Evolutionary conservation across 2,888 invertebrate species (phyloP).

Genomic region (Beris chalybata): DNA sequence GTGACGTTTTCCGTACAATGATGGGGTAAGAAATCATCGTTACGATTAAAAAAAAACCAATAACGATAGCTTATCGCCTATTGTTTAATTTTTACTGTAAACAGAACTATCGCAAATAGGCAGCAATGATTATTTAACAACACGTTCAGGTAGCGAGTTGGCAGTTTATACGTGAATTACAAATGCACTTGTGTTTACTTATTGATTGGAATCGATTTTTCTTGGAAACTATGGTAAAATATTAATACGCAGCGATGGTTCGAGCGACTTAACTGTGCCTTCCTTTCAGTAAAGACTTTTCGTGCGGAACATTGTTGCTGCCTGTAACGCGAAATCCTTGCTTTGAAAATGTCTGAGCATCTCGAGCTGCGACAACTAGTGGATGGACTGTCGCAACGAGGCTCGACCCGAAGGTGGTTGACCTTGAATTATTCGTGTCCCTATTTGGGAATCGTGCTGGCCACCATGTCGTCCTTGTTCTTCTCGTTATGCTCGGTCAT

Average conservation of each 20-base stretch:
- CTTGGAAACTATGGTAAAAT: slow-evolving; percentile 6
- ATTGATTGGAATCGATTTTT: slow-evolving; percentile 32
- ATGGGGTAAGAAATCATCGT: not conserved
- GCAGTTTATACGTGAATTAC: slow-evolving; percentile 2
- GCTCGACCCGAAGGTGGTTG: slow-evolving; percentile 44
- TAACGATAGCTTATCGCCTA: not conserved
- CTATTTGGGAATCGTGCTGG: slow-evolving; percentile 79
- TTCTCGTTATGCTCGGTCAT: slow-evolving; percentile 90
- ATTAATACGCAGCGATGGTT: not conserved
- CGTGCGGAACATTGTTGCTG: not conserved
- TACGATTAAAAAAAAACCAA: not conserved
- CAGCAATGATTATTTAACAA: not conserved
- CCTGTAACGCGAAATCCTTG: not conserved
- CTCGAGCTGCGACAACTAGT: slow-evolving; percentile 80
- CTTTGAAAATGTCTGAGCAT: slow-evolving; percentile 68
- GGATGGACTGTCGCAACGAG: slow-evolving; percentile 57
- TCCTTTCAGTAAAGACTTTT: slow-evolving; percentile 1
- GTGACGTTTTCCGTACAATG: slow-evolving; percentile 21
- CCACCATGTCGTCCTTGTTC: slow-evolving; percentile 84
- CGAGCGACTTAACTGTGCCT: not conserved
- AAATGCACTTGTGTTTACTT: slow-evolving; percentile 25
- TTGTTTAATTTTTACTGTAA: not conserved
- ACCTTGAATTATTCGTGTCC: slow-evolving; percentile 59
- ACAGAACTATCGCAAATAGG: too few relatives aligned
- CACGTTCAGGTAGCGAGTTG: not conserved